Percentiles rank a stretch among this genome's conserved stretches.
Evolutionary conservation across 2,888 invertebrate genomes (phyloP).

Genomic region (Apodemia mormo): DNA sequence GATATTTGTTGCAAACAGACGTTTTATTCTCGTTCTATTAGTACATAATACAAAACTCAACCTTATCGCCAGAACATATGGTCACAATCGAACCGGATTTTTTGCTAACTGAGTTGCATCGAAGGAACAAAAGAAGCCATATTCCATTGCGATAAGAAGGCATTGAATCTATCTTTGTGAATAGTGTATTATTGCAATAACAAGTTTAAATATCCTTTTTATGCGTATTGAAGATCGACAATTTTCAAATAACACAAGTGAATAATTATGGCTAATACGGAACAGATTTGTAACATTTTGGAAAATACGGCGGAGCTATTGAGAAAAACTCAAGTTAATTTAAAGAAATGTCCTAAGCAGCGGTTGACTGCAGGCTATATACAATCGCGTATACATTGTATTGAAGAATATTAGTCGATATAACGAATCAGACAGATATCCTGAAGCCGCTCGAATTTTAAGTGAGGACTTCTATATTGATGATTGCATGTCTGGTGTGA

Average conservation of each 20-base stretch:
- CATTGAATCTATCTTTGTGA: background rate
- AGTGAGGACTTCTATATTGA: conserved; percentile 39
- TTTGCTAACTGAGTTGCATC: background rate
- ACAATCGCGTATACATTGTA: background rate
- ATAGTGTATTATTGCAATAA: background rate
- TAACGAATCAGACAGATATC: no score
- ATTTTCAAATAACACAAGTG: background rate
- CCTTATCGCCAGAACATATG: background rate
- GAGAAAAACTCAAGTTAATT: background rate
- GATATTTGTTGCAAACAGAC: background rate
- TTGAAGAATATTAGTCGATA: background rate
- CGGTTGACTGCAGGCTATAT: background rate
- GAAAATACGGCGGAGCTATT: background rate
- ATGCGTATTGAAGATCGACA: background rate
- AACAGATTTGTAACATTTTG: background rate
- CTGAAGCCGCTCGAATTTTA: conserved; percentile 28
- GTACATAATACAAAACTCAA: background rate
- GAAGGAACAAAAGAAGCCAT: background rate
- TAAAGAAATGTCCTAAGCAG: background rate
- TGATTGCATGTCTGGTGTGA: conserved; percentile 34
- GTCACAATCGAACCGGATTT: background rate
- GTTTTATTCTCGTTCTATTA: background rate
- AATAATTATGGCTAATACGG: background rate
- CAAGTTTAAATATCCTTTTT: background rate
- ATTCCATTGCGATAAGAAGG: background rate